Evolutionary conservation across 1,140 invertebrate species (phyloP).

Genomic region (Procambarus clarkii): DNA sequence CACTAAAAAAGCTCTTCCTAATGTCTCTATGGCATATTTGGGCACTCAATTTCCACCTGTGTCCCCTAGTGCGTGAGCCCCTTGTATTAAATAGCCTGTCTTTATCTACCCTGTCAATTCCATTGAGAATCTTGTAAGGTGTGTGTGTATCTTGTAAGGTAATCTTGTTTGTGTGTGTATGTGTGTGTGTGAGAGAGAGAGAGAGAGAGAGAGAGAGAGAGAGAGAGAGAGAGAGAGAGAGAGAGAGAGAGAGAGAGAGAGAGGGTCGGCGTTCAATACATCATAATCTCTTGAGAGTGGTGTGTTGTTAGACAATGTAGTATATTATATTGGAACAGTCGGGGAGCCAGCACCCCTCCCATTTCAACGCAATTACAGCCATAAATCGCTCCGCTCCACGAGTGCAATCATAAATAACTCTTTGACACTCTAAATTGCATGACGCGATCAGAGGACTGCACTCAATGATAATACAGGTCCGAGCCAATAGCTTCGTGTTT

Average conservation of each 20-base stretch:
- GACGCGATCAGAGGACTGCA: not conserved
- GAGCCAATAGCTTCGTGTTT: not conserved
- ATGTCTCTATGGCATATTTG: no score
- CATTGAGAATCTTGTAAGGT: no score
- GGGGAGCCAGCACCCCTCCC: no score
- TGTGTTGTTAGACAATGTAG: not conserved
- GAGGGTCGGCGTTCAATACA: not conserved
- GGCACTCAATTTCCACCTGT: no score
- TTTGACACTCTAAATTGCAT: not conserved
- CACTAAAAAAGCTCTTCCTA: no score
- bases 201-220: not conserved
- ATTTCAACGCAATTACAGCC: not conserved
- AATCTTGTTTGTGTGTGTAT: no score
- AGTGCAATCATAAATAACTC: not conserved
- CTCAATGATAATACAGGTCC: not conserved
- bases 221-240: not conserved
- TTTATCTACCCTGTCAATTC: no score
- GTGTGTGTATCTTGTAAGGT: no score
- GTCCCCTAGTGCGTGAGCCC: no score
- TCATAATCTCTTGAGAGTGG: not conserved
- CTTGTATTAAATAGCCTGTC: no score
- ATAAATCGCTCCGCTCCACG: not conserved
- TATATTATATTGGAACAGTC: not conserved
- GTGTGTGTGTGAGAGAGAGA: not conserved
- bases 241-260: not conserved